Evolutionary conservation across 1,140 invertebrate genomes (phyloP), one percentile per base, ranked within the genome.

Genomic region (Pseudomyrmex sp.): DNA sequence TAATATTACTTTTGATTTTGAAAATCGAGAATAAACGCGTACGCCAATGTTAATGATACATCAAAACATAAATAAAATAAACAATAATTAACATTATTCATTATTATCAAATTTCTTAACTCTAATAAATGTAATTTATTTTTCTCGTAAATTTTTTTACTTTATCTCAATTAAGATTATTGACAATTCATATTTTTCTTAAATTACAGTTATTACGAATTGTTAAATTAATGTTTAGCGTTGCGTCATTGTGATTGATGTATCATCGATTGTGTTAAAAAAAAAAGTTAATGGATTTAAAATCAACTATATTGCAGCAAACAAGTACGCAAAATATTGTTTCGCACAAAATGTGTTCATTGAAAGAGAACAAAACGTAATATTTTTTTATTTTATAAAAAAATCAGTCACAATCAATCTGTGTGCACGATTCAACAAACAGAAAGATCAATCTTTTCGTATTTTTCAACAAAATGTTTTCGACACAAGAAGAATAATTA

Each of bases 181-280:
- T 26, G 13, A 15, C 12, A 26, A 50, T 15, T 35, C 2, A 2
- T 76, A 18, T 65, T 18, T 61, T 44, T 18, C 0, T 35, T 65
- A 52, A 75, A 75, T 63, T 76, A 76, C 48, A 3, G 1, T 35
- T 63, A 15, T 65, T 44, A 66, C 15, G n/a, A 66, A 62, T 66
- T 76, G 35, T 18, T 70, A 58, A 59, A 59, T 35, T 10, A 5
- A 77, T 68, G 20, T 3, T 23, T 68, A 7, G 2, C 2, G 0
- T 23, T 46, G 2, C 9, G 13, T 13, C 26, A 3, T 46, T 58
- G n/a, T 58, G 10, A 79, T 59, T 70, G 52, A 69, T 35, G 7
- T 79, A 56, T 79, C 18, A n/a, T 58, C 18, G 12, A 20, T 20
- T 7, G 4, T 13, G 18, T 23, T 48, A 68, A n/a, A 68, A 35